Base-by-base conservation (phyloP, 2,888 invertebrate species). In the Amiota minor region DNA sequence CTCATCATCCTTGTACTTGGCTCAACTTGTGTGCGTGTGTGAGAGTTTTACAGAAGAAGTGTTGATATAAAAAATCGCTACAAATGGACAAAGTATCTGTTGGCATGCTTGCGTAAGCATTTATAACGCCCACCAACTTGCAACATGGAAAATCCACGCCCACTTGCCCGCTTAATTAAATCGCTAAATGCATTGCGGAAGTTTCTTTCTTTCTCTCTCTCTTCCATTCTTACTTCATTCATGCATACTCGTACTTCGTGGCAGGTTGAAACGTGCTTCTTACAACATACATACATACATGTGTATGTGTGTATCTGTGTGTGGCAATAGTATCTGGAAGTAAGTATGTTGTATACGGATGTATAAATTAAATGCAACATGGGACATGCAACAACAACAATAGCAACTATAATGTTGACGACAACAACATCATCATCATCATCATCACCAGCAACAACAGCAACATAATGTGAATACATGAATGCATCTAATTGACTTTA, bases 81-180 rank as follows among this genome's bases (percentile, higher is more conserved):
- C 35, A 35, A 35, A 35, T 35, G 35, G 35, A 35, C 35, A 35
- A 35, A 4, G 35, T 35, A 35, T 35, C 35, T 35, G 35, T 59
- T 59, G 20, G 16, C 59, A 59, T 59, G 59, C 18, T 59, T 59
- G 59, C 59, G 59, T 59, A 16, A 59, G 20, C 59, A 59, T 59
- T 59, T 59, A 35, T 1, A 59, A 59, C 59, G 59, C 59, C 59
- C 59, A 59, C 59, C 59, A 11, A 59, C 56, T 16, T n/a, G n/a
- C 12, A 12, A 50, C 53, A 50, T 50, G 53, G 18, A 56, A 16
- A 16, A 11, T 16, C 74, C 75, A 76, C 73, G 77, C 78, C 75
- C 85, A 81, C 76, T 82, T 80, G 77, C 75, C 35, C 35, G 85
- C 79, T 81, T 85, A 85, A 82, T 82, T 82, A 82, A 85, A 80